Conservation (phyloP, 2,797 vertebrate genomes). For the Dipus sagitta region DNA sequence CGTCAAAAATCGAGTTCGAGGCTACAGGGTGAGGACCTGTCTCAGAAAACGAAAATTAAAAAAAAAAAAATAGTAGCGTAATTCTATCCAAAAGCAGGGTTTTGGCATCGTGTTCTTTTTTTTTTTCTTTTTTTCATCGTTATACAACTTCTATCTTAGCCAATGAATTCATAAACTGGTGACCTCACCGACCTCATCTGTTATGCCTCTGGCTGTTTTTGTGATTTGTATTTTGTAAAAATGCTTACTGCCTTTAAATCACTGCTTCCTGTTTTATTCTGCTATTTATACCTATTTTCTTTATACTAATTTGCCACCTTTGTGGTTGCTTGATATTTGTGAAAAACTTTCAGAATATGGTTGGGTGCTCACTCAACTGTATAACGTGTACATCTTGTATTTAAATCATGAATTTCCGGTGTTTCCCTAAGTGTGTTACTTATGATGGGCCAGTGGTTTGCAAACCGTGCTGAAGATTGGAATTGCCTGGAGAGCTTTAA, state of each 20-base stretch:
- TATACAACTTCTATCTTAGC: conserved; percentile 35
- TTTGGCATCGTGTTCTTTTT: background rate
- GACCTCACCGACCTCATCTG: background rate
- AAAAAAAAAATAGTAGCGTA: background rate
- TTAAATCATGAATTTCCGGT: conserved; percentile 70
- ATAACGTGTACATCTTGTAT: conserved; percentile 73
- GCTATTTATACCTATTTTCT: conserved; percentile 2
- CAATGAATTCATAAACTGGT: conserved; percentile 7
- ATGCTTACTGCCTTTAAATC: conserved; percentile 34
- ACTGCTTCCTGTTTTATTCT: background rate
- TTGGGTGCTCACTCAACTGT: conserved; percentile 75
- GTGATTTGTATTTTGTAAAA: background rate
- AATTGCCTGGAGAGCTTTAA: conserved; percentile 20
- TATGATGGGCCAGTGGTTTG: conserved; percentile 36
- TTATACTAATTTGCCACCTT: background rate
- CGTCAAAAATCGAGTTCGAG: background rate
- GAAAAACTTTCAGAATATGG: conserved; percentile 64
- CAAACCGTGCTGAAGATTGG: background rate
- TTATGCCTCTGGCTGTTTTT: background rate
- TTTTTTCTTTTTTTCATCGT: background rate
- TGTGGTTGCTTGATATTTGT: conserved; percentile 47
- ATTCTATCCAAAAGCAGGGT: background rate
- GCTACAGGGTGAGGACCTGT: background rate
- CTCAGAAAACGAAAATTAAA: background rate
- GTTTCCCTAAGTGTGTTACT: conserved; percentile 35